These are phyloP conservation scores for Phrynocephalus guinanensis DNA, from an alignment of 2,797 vertebrate genomes.

Conservation along the genomic window DNA sequence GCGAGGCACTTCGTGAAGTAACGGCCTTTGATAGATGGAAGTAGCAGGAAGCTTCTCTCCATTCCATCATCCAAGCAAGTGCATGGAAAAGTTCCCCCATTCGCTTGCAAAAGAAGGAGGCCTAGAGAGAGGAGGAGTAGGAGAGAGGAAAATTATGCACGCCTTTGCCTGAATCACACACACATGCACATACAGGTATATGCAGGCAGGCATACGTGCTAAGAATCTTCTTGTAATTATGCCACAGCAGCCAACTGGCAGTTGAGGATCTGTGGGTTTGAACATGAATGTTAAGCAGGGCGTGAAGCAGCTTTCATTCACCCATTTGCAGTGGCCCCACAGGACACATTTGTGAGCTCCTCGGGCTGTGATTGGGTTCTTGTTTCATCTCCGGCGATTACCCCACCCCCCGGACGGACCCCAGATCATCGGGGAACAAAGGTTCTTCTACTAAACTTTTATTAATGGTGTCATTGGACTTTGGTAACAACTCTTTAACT, in stretches of 20 bases:
- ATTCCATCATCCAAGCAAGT: not conserved
- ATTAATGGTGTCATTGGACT: no score
- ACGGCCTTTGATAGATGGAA: not conserved
- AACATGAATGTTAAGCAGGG: not conserved
- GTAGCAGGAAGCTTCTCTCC: not conserved
- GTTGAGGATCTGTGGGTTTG: not conserved
- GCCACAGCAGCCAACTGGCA: not conserved
- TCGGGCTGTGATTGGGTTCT: not conserved
- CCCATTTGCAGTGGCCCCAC: not conserved
- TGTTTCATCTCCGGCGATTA: no score
- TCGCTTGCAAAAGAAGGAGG: not conserved
- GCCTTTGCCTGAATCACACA: not conserved
- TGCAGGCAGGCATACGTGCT: no score
- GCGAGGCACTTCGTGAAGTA: no score
- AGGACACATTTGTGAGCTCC: not conserved
- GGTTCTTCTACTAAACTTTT: no score
- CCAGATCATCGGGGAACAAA: no score
- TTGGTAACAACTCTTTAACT: no score
- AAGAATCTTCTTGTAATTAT: no score
- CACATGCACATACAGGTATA: not conserved
- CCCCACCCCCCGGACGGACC: no score
- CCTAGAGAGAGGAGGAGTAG: not conserved
- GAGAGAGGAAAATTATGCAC: not conserved
- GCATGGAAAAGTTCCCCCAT: not conserved
- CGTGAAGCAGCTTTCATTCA: not conserved